Evolutionary conservation across 2,113 vertebrate species (phyloP), one percentile per base, ranked within the genome.

Genomic region (Notarius quadriscutis): DNA sequence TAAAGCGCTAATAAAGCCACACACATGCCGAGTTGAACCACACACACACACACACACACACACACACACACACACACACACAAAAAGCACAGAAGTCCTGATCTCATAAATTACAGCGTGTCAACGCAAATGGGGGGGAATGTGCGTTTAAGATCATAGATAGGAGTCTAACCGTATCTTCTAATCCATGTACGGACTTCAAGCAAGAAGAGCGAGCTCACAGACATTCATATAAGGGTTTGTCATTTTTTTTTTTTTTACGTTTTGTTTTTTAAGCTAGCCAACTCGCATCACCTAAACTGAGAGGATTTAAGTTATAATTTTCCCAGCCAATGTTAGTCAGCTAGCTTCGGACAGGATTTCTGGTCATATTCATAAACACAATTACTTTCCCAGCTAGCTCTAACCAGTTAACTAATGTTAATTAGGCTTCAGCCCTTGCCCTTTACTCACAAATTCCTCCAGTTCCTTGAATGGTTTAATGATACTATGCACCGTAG

Each of bases 41-140:
- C 53, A 84, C 58, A 86, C 50, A 83, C 2, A 27, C 8, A 67
- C 22, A 69, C 53, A 67, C n/a, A n/a, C n/a, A n/a, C n/a, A n/a
- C n/a, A n/a, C 41, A 62, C 18, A 62, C 55, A 48, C 63, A n/a
- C 63, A 87, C 53, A 84, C 58, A 86, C 50, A 83, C 2, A 27
- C 8, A 67, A n/a, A 15, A 69, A 69, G n/a, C 65, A 75, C 11
- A 34, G 72, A 62, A 34, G 27, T 50, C 51, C 78, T 67, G 75
- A 74, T 79, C 63, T 41, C 51, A 75, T 77, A 87, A 41, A 85
- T 85, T 87, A 85, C 25, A 78, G 53, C 18, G 20, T 63, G 83
- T 77, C 58, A 75, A 22, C 25, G 57, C 11, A 69, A 58, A 67
- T 18, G 55, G 27, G 20, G 57, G 17, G 67, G 71, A 79, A 1